These are phyloP conservation scores for Acleris cristana DNA, from an alignment of 2,888 invertebrate species.

Conservation along the genomic window DNA sequence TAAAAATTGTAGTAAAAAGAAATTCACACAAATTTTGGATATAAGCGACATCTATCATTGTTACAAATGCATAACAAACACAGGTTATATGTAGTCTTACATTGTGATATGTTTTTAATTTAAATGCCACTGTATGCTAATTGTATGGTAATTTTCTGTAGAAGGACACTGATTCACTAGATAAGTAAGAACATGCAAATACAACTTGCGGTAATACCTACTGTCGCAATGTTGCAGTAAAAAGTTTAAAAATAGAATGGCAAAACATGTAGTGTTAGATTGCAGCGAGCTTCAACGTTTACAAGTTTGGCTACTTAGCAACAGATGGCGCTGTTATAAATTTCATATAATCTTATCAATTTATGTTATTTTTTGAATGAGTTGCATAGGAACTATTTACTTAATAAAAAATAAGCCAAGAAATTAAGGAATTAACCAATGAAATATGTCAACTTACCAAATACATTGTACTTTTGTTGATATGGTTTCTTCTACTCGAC, in stretches of 20 bases:
- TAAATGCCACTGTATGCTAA: constrained; percentile 24
- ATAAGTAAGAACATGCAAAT: constrained; percentile 26
- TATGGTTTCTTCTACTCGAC: not conserved
- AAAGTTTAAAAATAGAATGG: not conserved
- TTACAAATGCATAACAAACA: not conserved
- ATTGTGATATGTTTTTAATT: constrained; percentile 10
- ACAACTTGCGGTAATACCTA: not conserved
- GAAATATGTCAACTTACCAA: too few relatives aligned
- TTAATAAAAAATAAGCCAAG: not conserved
- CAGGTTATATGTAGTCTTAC: not conserved
- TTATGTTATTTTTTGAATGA: not conserved
- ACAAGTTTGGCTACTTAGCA: constrained; percentile 9
- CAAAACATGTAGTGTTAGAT: not conserved
- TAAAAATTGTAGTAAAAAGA: too few relatives aligned
- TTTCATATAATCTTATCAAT: too few relatives aligned
- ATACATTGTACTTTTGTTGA: too few relatives aligned
- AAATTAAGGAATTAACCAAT: not conserved
- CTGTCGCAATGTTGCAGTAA: not conserved
- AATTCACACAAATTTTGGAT: too few relatives aligned
- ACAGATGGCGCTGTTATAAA: constrained; percentile 22
- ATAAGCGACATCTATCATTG: too few relatives aligned
- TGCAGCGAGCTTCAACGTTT: not conserved
- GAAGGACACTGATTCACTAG: constrained; percentile 26
- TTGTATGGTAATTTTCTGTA: constrained; percentile 19
- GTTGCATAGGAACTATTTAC: too few relatives aligned